A percentile compares a stretch with the other conserved stretches of the same genome.
These are phyloP conservation scores for Orius laevigatus DNA, from an alignment of 1,140 invertebrate species.

Conservation along the genomic window DNA sequence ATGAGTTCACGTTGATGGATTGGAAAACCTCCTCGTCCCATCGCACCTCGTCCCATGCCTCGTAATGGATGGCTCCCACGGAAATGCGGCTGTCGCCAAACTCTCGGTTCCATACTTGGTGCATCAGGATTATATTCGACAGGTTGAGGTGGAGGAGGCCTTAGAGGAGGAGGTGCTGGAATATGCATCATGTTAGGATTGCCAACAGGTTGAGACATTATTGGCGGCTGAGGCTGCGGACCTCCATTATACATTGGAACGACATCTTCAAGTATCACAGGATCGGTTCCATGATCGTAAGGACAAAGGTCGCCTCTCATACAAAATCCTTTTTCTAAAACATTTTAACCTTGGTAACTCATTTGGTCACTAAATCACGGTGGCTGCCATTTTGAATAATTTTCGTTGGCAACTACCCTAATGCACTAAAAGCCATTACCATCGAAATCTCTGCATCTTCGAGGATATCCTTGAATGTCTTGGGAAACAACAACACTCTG, in stretches of 20 bases:
- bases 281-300: constrained; percentile 88
- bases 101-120: constrained; percentile 48
- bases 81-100: constrained; percentile 30
- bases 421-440: no score
- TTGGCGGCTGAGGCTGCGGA: constrained; percentile 25
- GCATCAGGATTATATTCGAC: constrained; percentile 77
- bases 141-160: constrained; percentile 26
- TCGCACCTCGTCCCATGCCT: constrained; percentile 2
- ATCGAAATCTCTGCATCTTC: constrained; percentile 55
- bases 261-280: constrained; percentile 80
- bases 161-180: constrained; percentile 31
- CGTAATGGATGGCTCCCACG: constrained; percentile 2
- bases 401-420: no score
- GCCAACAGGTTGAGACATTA: constrained; percentile 23
- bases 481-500: constrained; percentile 34
- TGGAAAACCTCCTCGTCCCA: constrained; percentile 12
- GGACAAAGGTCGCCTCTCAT: constrained; percentile 88
- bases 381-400: no score
- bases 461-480: constrained; percentile 7
- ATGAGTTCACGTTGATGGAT: constrained; percentile 28
- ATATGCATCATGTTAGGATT: constrained; percentile 24
- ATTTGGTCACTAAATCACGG: no score
- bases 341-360: constrained; percentile 9
- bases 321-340: constrained; percentile 78
- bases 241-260: constrained; percentile 18